Percentiles rank a stretch among this genome's conserved stretches.
These are phyloP conservation scores for Nibea albiflora DNA, from an alignment of 2,113 vertebrate genomes.

Conservation along the genomic window DNA sequence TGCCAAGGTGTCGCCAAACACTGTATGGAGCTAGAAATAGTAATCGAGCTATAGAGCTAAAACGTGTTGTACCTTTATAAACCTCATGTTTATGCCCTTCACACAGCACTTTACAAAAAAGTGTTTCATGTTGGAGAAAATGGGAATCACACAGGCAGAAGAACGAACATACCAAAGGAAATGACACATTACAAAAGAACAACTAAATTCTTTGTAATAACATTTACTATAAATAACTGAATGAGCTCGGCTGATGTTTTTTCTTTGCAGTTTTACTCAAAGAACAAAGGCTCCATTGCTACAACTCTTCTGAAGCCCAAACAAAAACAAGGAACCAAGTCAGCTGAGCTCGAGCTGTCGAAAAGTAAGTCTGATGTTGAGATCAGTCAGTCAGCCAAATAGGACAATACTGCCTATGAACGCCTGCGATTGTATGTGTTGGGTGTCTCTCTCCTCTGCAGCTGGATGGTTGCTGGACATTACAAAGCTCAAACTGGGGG, in stretches of 20 bases:
- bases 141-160: not conserved
- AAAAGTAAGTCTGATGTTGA: slow-evolving; percentile 82
- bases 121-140: not conserved
- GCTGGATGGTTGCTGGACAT: slow-evolving; percentile 93
- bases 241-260: not conserved
- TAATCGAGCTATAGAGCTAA: not conserved
- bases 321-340: slow-evolving; percentile 89
- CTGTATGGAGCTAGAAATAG: not conserved
- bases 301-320: slow-evolving; percentile 90
- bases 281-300: slow-evolving; percentile 89
- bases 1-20: not conserved
- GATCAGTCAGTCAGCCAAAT: not conserved
- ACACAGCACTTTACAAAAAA: not conserved
- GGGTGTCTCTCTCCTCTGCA: slow-evolving; percentile 60
- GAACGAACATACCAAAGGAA: not conserved
- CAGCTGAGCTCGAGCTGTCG: slow-evolving; percentile 88
- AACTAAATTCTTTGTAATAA: no score
- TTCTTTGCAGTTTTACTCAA: slow-evolving; percentile 88
- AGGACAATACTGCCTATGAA: not conserved
- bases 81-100: no score
- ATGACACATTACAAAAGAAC: no score
- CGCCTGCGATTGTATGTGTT: not conserved
- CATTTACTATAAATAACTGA: not conserved
- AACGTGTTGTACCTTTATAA: not conserved
- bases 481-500: slow-evolving; percentile 85